Evolutionary conservation across 2,888 invertebrate species (phyloP).

Genomic region (Noctua janthina): DNA sequence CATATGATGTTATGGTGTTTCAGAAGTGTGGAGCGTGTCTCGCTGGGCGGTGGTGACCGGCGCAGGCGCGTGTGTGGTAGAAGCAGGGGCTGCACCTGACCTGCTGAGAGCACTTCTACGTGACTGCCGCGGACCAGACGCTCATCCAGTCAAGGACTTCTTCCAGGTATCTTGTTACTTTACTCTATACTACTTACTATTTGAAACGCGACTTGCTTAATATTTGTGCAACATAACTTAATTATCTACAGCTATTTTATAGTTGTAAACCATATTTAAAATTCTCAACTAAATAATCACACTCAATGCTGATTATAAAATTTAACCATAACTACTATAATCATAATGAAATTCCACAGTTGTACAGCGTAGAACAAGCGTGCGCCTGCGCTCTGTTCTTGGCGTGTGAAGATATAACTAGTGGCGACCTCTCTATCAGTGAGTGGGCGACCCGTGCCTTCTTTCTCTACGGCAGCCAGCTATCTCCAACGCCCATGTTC

Average conservation of each 20-base stretch:
- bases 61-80: slow-evolving; percentile 96
- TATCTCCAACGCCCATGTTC: slow-evolving; percentile 78
- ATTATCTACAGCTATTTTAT: too few relatives aligned
- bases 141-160: slow-evolving; percentile 95
- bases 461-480: slow-evolving; percentile 97
- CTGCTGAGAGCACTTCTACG: slow-evolving; percentile 95
- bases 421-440: slow-evolving; percentile 91
- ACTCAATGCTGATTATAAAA: too few relatives aligned
- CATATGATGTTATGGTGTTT: neutral
- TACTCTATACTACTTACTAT: neutral
- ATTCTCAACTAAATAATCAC: too few relatives aligned
- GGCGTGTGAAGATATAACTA: slow-evolving; percentile 92
- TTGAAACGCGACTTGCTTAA: neutral
- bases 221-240: too few relatives aligned
- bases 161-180: slow-evolving; percentile 91
- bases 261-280: too few relatives aligned
- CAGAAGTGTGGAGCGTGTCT: slow-evolving; percentile 84
- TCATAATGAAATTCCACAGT: slow-evolving; percentile 55
- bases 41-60: slow-evolving; percentile 96
- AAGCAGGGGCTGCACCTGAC: slow-evolving; percentile 96
- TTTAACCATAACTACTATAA: too few relatives aligned
- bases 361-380: slow-evolving; percentile 95
- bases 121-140: slow-evolving; percentile 96
- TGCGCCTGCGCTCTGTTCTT: slow-evolving; percentile 96
- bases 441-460: slow-evolving; percentile 98